Evolutionary conservation across 2,113 vertebrate species (phyloP).

Genomic region (Ophthalmolycus amberensis): DNA sequence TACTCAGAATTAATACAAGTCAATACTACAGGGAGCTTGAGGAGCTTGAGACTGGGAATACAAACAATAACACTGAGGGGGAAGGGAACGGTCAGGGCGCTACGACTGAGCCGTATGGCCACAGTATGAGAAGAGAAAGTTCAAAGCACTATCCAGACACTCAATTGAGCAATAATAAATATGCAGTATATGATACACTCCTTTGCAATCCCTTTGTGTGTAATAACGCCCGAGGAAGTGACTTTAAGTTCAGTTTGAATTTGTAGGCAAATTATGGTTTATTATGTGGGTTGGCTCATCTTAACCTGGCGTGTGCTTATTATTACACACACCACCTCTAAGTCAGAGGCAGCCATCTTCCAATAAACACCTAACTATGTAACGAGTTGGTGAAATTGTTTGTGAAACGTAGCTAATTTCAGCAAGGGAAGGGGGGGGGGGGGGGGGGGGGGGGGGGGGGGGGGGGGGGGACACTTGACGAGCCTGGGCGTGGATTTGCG

Average conservation of each 20-base stretch:
- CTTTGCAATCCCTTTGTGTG: conserved; percentile 2
- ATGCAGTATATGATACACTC: neutral
- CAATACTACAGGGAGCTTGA: conserved; percentile 66
- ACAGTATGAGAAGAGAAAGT: conserved; percentile 43
- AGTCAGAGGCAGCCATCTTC: conserved; percentile 76
- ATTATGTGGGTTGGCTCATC: conserved; percentile 71
- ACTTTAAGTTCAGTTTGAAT: conserved; percentile 49
- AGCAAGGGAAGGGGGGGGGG: neutral
- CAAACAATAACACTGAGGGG: conserved; percentile 64
- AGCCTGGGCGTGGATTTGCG: conserved; percentile 67
- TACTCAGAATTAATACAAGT: conserved; percentile 77
- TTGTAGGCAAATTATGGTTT: conserved; percentile 71
- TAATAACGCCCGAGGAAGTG: conserved; percentile 2
- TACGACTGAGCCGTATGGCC: conserved; percentile 36
- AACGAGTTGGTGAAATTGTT: conserved; percentile 83
- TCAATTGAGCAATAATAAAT: conserved; percentile 33
- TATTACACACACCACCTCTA: conserved; percentile 65
- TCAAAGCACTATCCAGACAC: conserved; percentile 14
- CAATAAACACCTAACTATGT: conserved; percentile 82
- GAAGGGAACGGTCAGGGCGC: conserved; percentile 52
- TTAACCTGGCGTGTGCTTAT: conserved; percentile 73
- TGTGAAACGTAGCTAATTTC: conserved; percentile 84
- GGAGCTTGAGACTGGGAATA: conserved; percentile 55
- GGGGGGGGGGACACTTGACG: conserved; percentile 62
- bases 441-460: conserved; percentile 31